A percentile compares a stretch with the other conserved stretches of the same genome.
Conservation (phyloP, 2,797 vertebrate species). For the Smutsia gigantea region DNA sequence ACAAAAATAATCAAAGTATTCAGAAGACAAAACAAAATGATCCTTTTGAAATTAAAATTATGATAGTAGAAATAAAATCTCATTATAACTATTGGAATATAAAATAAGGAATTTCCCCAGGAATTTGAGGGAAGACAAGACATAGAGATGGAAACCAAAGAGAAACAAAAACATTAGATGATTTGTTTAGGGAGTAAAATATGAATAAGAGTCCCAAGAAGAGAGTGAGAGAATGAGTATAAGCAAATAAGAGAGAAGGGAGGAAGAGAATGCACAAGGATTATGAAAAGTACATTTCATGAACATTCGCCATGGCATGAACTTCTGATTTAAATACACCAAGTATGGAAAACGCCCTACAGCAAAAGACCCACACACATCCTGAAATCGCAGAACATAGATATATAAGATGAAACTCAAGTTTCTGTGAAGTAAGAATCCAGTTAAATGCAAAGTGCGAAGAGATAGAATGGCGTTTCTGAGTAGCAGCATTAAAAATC, state of each 20-base stretch:
- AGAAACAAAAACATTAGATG: neutral
- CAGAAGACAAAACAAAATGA: neutral
- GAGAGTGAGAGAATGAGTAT: neutral
- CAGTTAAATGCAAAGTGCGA: neutral
- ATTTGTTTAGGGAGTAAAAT: neutral
- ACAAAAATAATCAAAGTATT: neutral
- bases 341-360: neutral
- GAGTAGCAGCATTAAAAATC: neutral
- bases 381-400: neutral
- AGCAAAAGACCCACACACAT: neutral
- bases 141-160: neutral
- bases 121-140: neutral
- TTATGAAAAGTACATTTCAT: neutral
- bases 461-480: neutral
- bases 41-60: neutral
- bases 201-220: neutral
- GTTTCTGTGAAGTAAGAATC: neutral
- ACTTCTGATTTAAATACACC: neutral
- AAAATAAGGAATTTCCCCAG: neutral
- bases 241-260: neutral
- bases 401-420: neutral
- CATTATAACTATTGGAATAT: neutral
- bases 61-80: neutral
- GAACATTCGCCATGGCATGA: neutral
- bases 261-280: neutral